Base-by-base conservation (phyloP, 37 sponge, comb jelly and placozoan species). In the Tethya wilhelma region DNA sequence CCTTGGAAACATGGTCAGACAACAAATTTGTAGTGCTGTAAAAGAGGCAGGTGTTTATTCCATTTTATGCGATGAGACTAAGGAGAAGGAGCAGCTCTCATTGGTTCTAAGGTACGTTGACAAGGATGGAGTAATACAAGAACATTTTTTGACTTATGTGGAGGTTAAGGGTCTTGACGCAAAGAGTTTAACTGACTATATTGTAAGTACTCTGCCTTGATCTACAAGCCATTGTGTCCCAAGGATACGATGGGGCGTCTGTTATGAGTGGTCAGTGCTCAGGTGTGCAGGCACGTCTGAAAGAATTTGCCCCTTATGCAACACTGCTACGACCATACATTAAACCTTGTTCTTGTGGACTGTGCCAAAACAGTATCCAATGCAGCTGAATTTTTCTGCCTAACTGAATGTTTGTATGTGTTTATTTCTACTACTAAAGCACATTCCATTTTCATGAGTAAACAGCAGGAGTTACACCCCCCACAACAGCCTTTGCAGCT, bases 221-320 rank as follows among this genome's bases (percentile, higher is more conserved):
- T 43, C 67, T 34, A 12, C 20, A 5, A 40, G 64, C 37, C 59
- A 75, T 84, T 1, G 71, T 75, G 29, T 68, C 77, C n/a, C 77
- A 84, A 46, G 85, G 77, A 0, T 84, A 84, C 44, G 69, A 84
- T 75, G 85, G 85, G 22, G 85, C 85, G 30, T 66, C 77, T 42
- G 85, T 84, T 19, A 84, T 84, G 76, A 84, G 77, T 67, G 77
- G 85, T 8, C 33, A 49, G 11, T 84, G 85, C 25, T 34, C 85
- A 66, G 77, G 70, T 20, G 85, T 75, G 12, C 85, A 84, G 46
- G 29, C 26, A 4, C 62, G 84, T 22, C 32, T 83, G 11, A 64
- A 9, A 59, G 59, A 64, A 17, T 42, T 83, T 43, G 84, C 84
- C 17, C 77, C 77, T 38, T 36, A 74, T 31, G 69, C 77, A 12